Percentiles rank a stretch among this genome's conserved stretches.
Evolutionary conservation across 2,888 invertebrate species (phyloP).

Genomic region (Acleris sparsana): DNA sequence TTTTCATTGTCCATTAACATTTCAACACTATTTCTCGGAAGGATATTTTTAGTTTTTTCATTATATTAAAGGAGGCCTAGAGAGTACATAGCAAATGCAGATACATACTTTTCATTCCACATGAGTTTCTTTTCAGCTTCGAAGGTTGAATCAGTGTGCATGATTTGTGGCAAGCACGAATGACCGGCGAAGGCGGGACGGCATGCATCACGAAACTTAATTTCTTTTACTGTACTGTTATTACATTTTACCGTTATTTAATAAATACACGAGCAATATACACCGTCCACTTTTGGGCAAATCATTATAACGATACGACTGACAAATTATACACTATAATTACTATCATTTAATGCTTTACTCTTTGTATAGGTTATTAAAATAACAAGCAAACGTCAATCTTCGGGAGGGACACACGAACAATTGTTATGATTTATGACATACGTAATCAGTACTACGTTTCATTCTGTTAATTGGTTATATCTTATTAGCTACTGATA

Average conservation of each 20-base stretch:
- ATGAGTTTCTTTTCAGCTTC: constrained; percentile 63
- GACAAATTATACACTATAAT: background rate
- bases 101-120: constrained; percentile 62
- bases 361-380: background rate
- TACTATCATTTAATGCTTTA: constrained; percentile 6
- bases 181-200: constrained; percentile 46
- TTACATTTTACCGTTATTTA: constrained; percentile 19
- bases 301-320: constrained; percentile 5
- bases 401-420: constrained; percentile 8
- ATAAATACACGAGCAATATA: constrained; percentile 6
- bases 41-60: background rate
- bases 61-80: too few species aligned
- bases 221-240: constrained; percentile 40
- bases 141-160: constrained; percentile 64
- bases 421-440: constrained; percentile 26
- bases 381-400: constrained; percentile 14
- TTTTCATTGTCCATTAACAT: constrained; percentile 39
- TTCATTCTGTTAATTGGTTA: constrained; percentile 15
- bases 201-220: constrained; percentile 60
- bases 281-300: constrained; percentile 16
- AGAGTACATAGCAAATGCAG: too few species aligned
- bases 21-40: constrained; percentile 5
- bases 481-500: constrained; percentile 23
- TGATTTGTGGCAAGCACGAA: constrained; percentile 58
- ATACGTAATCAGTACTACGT: constrained; percentile 15